These are phyloP conservation scores for Trichoplusia ni DNA, from an alignment of 1,140 invertebrate genomes.

Conservation along the genomic window DNA sequence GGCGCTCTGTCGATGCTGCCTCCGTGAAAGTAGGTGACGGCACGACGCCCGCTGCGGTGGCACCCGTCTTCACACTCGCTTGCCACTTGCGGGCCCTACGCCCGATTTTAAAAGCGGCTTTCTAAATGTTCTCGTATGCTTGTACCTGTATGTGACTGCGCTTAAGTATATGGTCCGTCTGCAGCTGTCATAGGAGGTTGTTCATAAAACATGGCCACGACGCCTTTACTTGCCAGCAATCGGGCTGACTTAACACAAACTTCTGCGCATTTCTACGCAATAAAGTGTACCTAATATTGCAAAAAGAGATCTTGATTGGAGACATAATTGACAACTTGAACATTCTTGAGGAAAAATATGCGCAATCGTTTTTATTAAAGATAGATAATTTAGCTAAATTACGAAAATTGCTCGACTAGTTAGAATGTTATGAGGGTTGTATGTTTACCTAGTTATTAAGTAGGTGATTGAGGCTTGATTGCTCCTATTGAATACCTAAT, in stretches of 20 bases:
- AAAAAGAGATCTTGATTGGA: too few relatives aligned
- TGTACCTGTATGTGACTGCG: slow-evolving; percentile 26
- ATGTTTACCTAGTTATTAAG: slow-evolving; percentile 20
- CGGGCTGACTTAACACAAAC: too few relatives aligned
- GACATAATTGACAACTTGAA: too few relatives aligned
- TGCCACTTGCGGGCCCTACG: slow-evolving; percentile 50
- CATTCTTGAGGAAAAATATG: slow-evolving; percentile 1
- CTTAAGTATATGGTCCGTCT: slow-evolving; percentile 20
- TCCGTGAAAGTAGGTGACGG: slow-evolving; percentile 76
- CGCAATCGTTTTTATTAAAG: neutral
- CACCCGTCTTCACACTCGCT: slow-evolving; percentile 43
- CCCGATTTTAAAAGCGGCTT: slow-evolving; percentile 56
- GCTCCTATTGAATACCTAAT: slow-evolving; percentile 36
- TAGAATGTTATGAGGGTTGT: neutral
- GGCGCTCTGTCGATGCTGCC: slow-evolving; percentile 48
- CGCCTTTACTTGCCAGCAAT: neutral
- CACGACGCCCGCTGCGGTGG: slow-evolving; percentile 31
- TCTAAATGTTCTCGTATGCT: slow-evolving; percentile 62
- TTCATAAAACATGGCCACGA: slow-evolving; percentile 2
- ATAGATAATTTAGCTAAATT: slow-evolving; percentile 11
- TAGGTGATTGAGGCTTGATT: slow-evolving; percentile 29
- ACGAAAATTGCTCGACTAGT: slow-evolving; percentile 13
- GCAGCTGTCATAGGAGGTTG: slow-evolving; percentile 22
- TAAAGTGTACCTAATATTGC: too few relatives aligned
- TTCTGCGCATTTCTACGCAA: neutral